Evolutionary conservation across 2,888 invertebrate species (phyloP).

Genomic region (Leucophora obtusa): DNA sequence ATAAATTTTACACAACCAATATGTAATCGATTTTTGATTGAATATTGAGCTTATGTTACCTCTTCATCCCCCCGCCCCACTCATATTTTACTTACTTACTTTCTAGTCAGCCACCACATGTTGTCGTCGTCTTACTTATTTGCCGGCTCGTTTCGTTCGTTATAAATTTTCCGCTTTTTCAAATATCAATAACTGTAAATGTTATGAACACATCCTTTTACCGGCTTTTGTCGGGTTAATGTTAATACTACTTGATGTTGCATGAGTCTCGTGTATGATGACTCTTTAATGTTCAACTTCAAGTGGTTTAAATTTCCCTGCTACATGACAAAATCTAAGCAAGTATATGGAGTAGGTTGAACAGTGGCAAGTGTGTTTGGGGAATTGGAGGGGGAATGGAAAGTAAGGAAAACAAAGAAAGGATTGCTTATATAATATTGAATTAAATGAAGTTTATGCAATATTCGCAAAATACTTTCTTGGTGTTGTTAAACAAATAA

Average conservation of each 20-base stretch:
- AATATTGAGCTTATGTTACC: slow-evolving; percentile 73
- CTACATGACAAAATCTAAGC: slow-evolving; percentile 12
- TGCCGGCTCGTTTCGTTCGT: slow-evolving; percentile 69
- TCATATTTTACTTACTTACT: slow-evolving; percentile 23
- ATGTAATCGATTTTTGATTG: slow-evolving; percentile 79
- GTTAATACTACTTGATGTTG: slow-evolving; percentile 61
- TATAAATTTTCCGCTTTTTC: slow-evolving; percentile 78
- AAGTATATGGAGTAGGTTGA: not conserved
- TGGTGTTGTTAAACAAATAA: no score
- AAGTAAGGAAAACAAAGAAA: slow-evolving; percentile 6
- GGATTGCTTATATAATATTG: not conserved
- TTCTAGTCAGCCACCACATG: slow-evolving; percentile 52
- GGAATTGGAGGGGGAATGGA: not conserved
- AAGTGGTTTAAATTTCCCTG: slow-evolving; percentile 53
- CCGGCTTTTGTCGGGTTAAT: slow-evolving; percentile 66
- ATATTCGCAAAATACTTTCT: not conserved
- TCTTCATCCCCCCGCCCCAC: slow-evolving; percentile 44
- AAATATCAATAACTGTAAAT: slow-evolving; percentile 78
- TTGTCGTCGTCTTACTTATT: slow-evolving; percentile 64
- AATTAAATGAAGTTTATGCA: slow-evolving; percentile 17
- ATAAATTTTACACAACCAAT: slow-evolving; percentile 61
- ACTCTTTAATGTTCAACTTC: slow-evolving; percentile 54
- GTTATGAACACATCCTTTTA: slow-evolving; percentile 77
- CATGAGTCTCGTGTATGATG: slow-evolving; percentile 52
- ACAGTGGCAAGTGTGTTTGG: not conserved